Percentiles rank a stretch among this genome's conserved stretches.
Conservation (phyloP, 2,797 vertebrate species). For the Pseudomugil gertrudae region DNA sequence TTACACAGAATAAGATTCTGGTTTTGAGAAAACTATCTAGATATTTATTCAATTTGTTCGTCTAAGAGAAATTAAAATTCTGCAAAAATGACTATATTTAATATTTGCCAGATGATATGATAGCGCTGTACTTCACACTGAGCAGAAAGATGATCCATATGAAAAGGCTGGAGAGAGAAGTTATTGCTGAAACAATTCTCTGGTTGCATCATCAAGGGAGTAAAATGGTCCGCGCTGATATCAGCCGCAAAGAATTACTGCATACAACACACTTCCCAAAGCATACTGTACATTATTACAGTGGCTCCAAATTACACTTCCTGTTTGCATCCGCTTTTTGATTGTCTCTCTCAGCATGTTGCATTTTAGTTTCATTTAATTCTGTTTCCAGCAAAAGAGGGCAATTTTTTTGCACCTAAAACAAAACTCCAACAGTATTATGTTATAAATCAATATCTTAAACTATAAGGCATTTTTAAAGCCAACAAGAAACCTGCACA, state of each 20-base stretch:
- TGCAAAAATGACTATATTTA: background rate
- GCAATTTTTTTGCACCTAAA: constrained; percentile 16
- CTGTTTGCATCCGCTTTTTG: constrained; percentile 69
- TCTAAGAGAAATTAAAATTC: background rate
- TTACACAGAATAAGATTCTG: constrained; percentile 10
- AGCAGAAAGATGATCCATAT: constrained; percentile 3
- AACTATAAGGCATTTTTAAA: constrained; percentile 11
- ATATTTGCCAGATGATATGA: background rate
- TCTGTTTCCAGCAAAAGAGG: constrained; percentile 33
- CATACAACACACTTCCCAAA: constrained; percentile 48
- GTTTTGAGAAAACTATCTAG: background rate
- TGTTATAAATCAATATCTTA: constrained; percentile 13
- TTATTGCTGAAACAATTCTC: constrained; percentile 58
- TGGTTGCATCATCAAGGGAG: constrained; percentile 63
- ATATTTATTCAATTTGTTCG: background rate
- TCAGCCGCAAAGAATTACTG: constrained; percentile 45
- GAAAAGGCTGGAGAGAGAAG: constrained; percentile 19
- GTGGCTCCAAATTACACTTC: constrained; percentile 39
- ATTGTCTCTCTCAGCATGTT: constrained; percentile 52
- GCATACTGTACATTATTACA: constrained; percentile 14
- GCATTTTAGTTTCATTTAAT: constrained; percentile 26
- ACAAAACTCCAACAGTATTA: constrained; percentile 18
- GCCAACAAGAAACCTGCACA: constrained; percentile 4
- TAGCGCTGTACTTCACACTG: background rate
- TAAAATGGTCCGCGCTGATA: constrained; percentile 43